Evolutionary conservation across 2,888 invertebrate genomes (phyloP).

Genomic region (Andrena haemorrhoa): DNA sequence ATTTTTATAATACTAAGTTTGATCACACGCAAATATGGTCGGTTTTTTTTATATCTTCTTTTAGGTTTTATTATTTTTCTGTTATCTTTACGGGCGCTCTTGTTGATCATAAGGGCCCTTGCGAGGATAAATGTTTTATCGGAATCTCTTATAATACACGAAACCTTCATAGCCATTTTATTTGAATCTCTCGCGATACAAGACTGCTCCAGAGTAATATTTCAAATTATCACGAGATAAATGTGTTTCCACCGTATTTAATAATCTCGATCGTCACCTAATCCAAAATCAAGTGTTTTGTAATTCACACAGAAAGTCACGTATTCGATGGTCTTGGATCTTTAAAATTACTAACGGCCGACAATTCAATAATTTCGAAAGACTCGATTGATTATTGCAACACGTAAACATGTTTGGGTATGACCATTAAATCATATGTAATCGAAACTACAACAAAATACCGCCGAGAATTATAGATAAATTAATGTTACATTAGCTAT

Average conservation of each 20-base stretch:
- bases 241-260: slow-evolving; percentile 21
- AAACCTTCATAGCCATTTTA: slow-evolving; percentile 25
- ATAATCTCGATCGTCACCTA: slow-evolving; percentile 4
- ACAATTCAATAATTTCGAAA: slow-evolving; percentile 47
- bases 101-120: slow-evolving; percentile 13
- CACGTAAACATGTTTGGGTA: slow-evolving; percentile 53
- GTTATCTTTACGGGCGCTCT: slow-evolving; percentile 25
- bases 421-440: slow-evolving; percentile 64
- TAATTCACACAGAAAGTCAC: slow-evolving; percentile 28
- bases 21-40: slow-evolving; percentile 62
- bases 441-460: slow-evolving; percentile 53
- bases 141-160: not conserved
- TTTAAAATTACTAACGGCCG: slow-evolving; percentile 46
- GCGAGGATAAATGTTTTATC: not conserved
- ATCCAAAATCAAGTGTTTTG: slow-evolving; percentile 23
- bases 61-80: slow-evolving; percentile 58
- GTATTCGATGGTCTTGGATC: slow-evolving; percentile 24
- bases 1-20: slow-evolving; percentile 81
- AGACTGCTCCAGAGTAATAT: slow-evolving; percentile 35
- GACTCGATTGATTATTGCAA: slow-evolving; percentile 48
- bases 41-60: slow-evolving; percentile 61
- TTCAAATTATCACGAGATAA: slow-evolving; percentile 10
- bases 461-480: slow-evolving; percentile 60
- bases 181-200: slow-evolving; percentile 47
- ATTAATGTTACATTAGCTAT: slow-evolving; percentile 66